A percentile compares a stretch with the other conserved stretches of the same genome.
phyloP scores from a whole-genome alignment of 53 echinoderm and acorn worm species.

The Henricia sp. region DNA sequence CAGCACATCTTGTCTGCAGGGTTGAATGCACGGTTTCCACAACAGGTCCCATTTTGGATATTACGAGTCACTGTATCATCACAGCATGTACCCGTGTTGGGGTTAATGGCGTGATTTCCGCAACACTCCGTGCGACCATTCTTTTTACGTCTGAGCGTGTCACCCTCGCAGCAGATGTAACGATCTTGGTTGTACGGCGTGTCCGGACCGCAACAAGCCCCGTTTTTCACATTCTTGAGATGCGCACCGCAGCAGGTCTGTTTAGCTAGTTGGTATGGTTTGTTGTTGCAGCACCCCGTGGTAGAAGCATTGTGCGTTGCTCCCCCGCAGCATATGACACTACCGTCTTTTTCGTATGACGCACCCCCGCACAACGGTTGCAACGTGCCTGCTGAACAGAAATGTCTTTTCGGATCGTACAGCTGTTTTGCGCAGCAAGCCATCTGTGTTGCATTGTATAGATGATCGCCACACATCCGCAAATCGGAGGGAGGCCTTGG shows the following conservation, averaged over 20 bases:
- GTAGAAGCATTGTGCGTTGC: background rate
- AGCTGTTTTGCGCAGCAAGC: constrained; percentile 15
- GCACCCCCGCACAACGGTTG: constrained; percentile 35
- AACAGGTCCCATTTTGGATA: constrained; percentile 41
- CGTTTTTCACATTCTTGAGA: constrained; percentile 24
- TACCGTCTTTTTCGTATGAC: constrained; percentile 12
- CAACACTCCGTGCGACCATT: constrained; percentile 64
- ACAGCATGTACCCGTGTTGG: constrained; percentile 78
- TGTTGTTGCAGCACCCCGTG: constrained; percentile 34
- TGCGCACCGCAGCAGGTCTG: constrained; percentile 29
- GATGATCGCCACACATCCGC: background rate
- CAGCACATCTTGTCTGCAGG: constrained; percentile 62
- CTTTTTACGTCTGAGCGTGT: background rate
- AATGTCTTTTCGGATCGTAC: constrained; percentile 19
- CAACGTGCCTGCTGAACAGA: constrained; percentile 13
- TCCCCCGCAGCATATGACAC: constrained; percentile 38
- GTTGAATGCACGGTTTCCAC: constrained; percentile 64
- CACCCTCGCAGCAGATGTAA: constrained; percentile 20
- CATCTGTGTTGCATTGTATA: background rate
- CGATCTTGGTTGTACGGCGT: constrained; percentile 17
- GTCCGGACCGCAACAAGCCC: constrained; percentile 52
- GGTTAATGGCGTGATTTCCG: constrained; percentile 63
- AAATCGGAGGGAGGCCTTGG: background rate
- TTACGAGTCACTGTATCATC: constrained; percentile 5
- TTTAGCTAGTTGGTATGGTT: constrained; percentile 17